Evolutionary conservation across 2,113 vertebrate genomes (phyloP), one percentile per base, ranked within the genome.

Genomic region (Cavia porcellus): DNA sequence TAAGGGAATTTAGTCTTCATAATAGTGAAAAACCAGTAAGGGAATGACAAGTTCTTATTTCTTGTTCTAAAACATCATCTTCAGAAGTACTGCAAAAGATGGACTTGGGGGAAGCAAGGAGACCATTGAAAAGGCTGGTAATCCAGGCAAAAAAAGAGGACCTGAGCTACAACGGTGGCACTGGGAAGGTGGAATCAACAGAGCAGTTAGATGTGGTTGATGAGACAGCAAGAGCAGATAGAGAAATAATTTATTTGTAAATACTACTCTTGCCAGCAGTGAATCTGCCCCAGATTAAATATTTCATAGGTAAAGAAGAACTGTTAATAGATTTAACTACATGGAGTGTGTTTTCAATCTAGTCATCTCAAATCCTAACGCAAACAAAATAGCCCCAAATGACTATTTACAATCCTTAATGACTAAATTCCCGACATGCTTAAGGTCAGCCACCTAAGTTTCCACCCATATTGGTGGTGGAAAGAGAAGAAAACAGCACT

Each of bases 361-460:
- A 79, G 74, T 75, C 47, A 89, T 81, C 93, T 95, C 61, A 86
- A 94, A 95, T 91, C 64, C 28, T 86, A 93, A 91, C 96, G 74
- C 35, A 38, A 93, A 75, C 91, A 87, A 86, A 86, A 86, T 96
- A 96, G 93, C 90, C 80, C 50, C 50, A 52, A 95, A 52, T 90
- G 66, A 22, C 80, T 93, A 17, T 95, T 97, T 88, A 89, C 45
- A 96, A 55, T 92, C 61, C 52, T 20, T 96, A 93, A 70, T 62
- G 47, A 88, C 79, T 89, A 50, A 86, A 90, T 89, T 92, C 50
- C 62, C 89, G 45, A 82, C 62, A 85, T 30, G 30, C 72, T 66
- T 66, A 96, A 84, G 70, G 85, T 15, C 50, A 92, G 28, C 12
- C n/a, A 75, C 61, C 35, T 77, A 86, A 89, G 88, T 97, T 91